Base-by-base conservation (phyloP, 2,797 vertebrate genomes). In the Takifugu rubripes region DNA sequence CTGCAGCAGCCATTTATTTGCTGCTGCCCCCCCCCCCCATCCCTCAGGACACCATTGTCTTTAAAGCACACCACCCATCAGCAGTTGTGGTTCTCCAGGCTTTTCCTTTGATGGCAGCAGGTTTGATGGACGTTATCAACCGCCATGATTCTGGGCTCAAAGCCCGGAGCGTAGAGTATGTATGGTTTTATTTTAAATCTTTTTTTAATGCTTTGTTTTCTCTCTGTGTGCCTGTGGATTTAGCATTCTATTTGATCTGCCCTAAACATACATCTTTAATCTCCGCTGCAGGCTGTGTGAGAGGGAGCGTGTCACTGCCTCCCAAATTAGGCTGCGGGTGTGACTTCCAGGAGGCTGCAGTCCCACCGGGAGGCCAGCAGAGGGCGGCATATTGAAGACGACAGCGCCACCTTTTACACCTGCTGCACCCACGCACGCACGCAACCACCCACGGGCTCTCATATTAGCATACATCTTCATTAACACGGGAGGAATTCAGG, bases 231-330 rank as follows among this genome's bases (percentile, higher is more conserved):
- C 64, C 72, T 81, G 77, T 81, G 77, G 75, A 82, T 87, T 87
- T 78, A 77, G 74, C 55, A 85, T 85, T 83, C 74, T 88, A 81
- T 90, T 88, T 90, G 83, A 89, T 89, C 81, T 77, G 74, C 75
- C 77, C 72, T 77, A 84, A 87, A 86, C 86, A 86, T 88, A 87
- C 85, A 89, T 88, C 79, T 89, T 90, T 88, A 90, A 87, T 91
- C 84, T 85, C 57, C 46, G 80, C 87, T 82, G 74, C 78, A 72
- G 85, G 88, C 85, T 77, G 72, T 67, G 66, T 67, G 74, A 79
- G 68, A 74, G 78, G 65, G 70, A 68, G 70, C 58, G 71, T 83
- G 80, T 75, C 81, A 77, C 68, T 60, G 63, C 69, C 55, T 72
- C 59, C 68, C 70, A 57, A 53, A 56, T 11, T 53, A 74, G 62